A percentile compares a stretch with the other conserved stretches of the same genome.
Conservation (phyloP, 2,113 vertebrate species). For the Cyprinus carpio region DNA sequence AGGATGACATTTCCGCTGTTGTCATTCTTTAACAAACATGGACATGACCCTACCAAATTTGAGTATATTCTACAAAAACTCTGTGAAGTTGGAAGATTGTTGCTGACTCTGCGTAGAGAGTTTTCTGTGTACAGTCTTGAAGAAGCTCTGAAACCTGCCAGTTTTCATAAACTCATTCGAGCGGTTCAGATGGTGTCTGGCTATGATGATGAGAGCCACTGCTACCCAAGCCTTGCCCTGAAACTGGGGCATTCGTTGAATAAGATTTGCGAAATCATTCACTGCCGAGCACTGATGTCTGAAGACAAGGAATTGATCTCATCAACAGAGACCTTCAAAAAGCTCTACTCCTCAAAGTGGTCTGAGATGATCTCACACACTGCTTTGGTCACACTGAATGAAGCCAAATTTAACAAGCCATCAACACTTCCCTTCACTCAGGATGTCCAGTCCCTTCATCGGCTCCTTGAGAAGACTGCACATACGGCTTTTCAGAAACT, state of each 20-base stretch:
- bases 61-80: constrained; percentile 48
- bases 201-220: constrained; percentile 24
- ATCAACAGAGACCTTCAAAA: constrained; percentile 26
- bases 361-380: not conserved
- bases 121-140: constrained; percentile 19
- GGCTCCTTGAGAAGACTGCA: constrained; percentile 4
- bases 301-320: not conserved
- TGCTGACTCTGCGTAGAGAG: constrained; percentile 14
- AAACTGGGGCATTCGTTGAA: constrained; percentile 47
- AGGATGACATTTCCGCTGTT: too few relatives aligned
- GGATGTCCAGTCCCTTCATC: not conserved
- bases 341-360: constrained; percentile 4
- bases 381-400: not conserved
- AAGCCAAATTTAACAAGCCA: not conserved
- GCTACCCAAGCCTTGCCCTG: constrained; percentile 47
- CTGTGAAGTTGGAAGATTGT: not conserved
- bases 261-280: constrained; percentile 53
- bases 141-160: constrained; percentile 51
- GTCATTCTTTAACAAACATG: constrained; percentile 56
- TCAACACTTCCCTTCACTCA: constrained; percentile 30
- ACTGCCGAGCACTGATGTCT: constrained; percentile 47
- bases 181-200: constrained; percentile 39
- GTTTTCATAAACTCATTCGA: constrained; percentile 37
- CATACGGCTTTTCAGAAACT: not conserved
- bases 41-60: constrained; percentile 44